Conservation (phyloP, 1,140 invertebrate genomes). For the Listronotus oregonensis region DNA sequence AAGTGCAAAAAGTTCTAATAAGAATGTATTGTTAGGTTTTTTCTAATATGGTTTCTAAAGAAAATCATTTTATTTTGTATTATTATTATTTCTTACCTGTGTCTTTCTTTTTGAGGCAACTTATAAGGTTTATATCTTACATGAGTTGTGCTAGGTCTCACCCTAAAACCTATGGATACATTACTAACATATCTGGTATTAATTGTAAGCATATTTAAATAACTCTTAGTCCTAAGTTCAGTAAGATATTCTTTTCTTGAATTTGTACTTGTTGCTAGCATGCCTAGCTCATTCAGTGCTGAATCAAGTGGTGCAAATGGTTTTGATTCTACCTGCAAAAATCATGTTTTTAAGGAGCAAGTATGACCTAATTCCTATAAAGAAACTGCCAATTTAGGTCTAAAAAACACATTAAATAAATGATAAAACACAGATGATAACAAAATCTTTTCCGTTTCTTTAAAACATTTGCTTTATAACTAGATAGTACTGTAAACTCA, state of each 20-base stretch:
- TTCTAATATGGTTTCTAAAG: no score
- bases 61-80: no score
- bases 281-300: constrained; percentile 63
- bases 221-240: constrained; percentile 53
- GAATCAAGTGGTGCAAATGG: constrained; percentile 54
- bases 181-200: constrained; percentile 62
- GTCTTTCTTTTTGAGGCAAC: constrained; percentile 52
- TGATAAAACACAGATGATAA: no score
- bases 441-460: no score
- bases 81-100: constrained; percentile 36
- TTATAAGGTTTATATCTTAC: constrained; percentile 51
- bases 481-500: no score
- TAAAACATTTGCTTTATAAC: no score
- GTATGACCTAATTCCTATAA: not conserved
- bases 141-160: constrained; percentile 53
- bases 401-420: not conserved
- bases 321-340: constrained; percentile 20
- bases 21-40: no score
- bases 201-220: constrained; percentile 58
- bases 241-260: constrained; percentile 61
- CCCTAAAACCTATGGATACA: constrained; percentile 63
- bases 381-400: not conserved
- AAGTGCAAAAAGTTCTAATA: no score
- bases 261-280: constrained; percentile 62
- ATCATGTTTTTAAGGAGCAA: not conserved